These are phyloP conservation scores for Maccullochella peelii DNA, from an alignment of 2,113 vertebrate species.

Conservation along the genomic window DNA sequence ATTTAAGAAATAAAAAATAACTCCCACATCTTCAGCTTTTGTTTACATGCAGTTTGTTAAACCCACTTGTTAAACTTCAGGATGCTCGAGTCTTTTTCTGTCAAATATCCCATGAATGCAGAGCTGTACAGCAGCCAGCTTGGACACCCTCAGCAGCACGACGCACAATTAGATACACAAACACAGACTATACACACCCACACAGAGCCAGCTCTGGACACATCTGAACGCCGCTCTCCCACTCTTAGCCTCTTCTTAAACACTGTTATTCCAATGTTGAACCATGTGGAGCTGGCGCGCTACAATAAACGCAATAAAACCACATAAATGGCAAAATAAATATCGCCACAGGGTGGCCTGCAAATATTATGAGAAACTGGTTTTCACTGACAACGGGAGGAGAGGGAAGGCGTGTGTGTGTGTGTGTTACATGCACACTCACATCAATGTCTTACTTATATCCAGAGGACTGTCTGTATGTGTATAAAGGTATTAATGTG, in stretches of 20 bases:
- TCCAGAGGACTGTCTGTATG: background rate
- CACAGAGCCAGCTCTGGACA: conserved; percentile 32
- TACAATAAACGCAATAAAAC: conserved; percentile 58
- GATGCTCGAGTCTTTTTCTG: conserved; percentile 13
- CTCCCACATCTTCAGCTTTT: background rate
- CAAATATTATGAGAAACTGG: conserved; percentile 62
- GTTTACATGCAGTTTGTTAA: background rate
- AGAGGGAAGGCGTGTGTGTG: conserved; percentile 13
- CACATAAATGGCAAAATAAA: conserved; percentile 71
- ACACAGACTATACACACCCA: conserved; percentile 53
- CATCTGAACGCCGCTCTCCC: conserved; percentile 30
- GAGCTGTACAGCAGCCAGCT: conserved; percentile 32
- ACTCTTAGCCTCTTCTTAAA: conserved; percentile 62
- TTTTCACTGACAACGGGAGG: conserved; percentile 54
- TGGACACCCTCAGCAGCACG: conserved; percentile 42
- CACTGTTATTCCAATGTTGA: conserved; percentile 53
- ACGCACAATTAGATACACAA: conserved; percentile 56
- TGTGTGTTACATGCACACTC: conserved; percentile 19
- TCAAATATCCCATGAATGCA: conserved; percentile 47
- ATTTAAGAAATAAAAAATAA: too few species aligned
- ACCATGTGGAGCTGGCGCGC: conserved; percentile 54
- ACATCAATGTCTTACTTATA: background rate
- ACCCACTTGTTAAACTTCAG: background rate
- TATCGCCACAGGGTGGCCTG: conserved; percentile 71
- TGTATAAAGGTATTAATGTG: background rate